Evolutionary conservation across 2,888 invertebrate genomes (phyloP), one percentile per base, ranked within the genome.

Genomic region (Tetragonula carbonaria): DNA sequence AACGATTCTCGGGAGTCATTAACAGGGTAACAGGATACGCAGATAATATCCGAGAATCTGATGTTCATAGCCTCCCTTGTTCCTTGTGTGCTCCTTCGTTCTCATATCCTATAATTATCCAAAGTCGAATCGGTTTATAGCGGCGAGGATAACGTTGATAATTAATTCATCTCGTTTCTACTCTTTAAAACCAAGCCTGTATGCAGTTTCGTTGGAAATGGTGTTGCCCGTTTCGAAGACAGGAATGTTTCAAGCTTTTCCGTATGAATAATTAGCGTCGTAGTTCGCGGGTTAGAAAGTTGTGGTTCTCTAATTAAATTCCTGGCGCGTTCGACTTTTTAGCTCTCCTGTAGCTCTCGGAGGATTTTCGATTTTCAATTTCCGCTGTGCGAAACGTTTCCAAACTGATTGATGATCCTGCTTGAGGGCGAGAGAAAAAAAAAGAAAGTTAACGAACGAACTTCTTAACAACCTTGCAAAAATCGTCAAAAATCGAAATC

Each of bases 11-110:
- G 50, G 82, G 57, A 84, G 80, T 79, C 72, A 59, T 51, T 88
- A 88, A 85, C 71, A 79, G 76, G 80, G 55, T 88, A 88, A 85
- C 71, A 80, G 78, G 78, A 80, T 88, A 80, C 71, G 11, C 63
- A 66, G 66, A 50, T 70, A 73, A 73, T 73, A 74, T 75, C 72
- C 57, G 78, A 73, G 73, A 80, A 70, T 38, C 67, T 63, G 53
- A 45, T 23, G 63, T 38, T 23, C 57, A n/a, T 45, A 28, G 65
- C 59, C 74, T 13, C 62, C 23, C 53, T 21, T 11, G 45, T 45
- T 45, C 45, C 45, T 51, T 28, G 59, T 51, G 45, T 50, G 59
- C 73, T 33, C 28, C 45, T 55, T 59, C 67, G 57, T 65, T 62
- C 33, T 71, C 71, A 71, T 82, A 81, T 23, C 28, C 38, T 18